Evolutionary conservation across 2,888 invertebrate species (phyloP).

Genomic region (Seira sanloemensis): DNA sequence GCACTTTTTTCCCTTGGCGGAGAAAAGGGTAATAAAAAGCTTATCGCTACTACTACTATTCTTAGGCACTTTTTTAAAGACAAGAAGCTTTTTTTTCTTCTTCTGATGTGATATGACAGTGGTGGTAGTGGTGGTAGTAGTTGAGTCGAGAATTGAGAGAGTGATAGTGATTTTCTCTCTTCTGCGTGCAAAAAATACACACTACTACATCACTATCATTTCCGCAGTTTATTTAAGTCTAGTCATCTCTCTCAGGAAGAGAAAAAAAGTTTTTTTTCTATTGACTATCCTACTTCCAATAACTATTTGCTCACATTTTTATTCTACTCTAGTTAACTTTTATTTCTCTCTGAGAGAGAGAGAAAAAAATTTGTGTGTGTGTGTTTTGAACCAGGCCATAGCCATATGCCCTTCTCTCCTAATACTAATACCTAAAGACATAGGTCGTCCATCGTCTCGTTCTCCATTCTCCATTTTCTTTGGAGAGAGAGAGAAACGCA

Average conservation of each 20-base stretch:
- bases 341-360: background rate
- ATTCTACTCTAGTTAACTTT: background rate
- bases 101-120: too few relatives aligned
- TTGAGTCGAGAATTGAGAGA: too few relatives aligned
- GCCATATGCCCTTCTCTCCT: background rate
- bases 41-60: background rate
- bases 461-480: constrained; percentile 17
- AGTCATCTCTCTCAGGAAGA: background rate
- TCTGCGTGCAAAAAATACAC: background rate
- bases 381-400: background rate
- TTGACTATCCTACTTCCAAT: background rate
- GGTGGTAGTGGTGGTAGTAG: too few relatives aligned
- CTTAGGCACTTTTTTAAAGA: too few relatives aligned
- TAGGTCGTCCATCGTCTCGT: constrained; percentile 20
- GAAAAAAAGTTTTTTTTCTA: background rate
- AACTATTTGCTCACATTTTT: background rate
- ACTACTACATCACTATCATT: background rate
- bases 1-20: background rate
- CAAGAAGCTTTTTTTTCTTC: too few relatives aligned
- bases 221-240: background rate
- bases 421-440: background rate
- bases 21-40: background rate
- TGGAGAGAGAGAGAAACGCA: too few relatives aligned
- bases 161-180: too few relatives aligned
- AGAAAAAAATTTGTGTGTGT: background rate